Evolutionary conservation across 23 tunicate species (phyloP).

Genomic region (Halocynthia roretzi): DNA sequence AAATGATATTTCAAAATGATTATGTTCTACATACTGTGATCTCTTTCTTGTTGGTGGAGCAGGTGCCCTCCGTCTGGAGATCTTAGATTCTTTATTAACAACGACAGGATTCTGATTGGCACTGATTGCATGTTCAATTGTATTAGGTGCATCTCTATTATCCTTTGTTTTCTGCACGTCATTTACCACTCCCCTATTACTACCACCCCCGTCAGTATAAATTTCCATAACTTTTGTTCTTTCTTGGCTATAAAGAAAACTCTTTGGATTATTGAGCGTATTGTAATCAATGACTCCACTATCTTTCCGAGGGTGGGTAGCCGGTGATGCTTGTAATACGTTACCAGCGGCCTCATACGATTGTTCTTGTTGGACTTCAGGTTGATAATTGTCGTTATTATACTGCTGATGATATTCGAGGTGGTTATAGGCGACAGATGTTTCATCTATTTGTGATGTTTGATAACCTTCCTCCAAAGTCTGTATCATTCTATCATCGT

Average conservation of each 20-base stretch:
- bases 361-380: neutral
- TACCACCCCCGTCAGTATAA: no score
- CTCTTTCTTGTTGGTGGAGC: constrained; percentile 11
- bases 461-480: no score
- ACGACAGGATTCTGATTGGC: neutral
- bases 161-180: neutral
- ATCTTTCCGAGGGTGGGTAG: neutral
- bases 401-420: neutral
- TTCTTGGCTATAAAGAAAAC: constrained; percentile 17
- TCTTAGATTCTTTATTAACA: neutral
- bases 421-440: no score
- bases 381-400: neutral
- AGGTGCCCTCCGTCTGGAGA: constrained; percentile 15
- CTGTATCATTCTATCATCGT: no score
- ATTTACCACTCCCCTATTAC: no score
- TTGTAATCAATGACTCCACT: constrained; percentile 1
- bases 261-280: constrained; percentile 10
- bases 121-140: neutral
- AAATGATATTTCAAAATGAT: no score
- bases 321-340: neutral
- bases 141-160: neutral
- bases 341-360: neutral
- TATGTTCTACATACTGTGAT: neutral
- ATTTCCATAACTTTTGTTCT: neutral
- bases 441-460: no score